phyloP scores from a whole-genome alignment of 2,888 invertebrate genomes.

The Myopa testacea region DNA sequence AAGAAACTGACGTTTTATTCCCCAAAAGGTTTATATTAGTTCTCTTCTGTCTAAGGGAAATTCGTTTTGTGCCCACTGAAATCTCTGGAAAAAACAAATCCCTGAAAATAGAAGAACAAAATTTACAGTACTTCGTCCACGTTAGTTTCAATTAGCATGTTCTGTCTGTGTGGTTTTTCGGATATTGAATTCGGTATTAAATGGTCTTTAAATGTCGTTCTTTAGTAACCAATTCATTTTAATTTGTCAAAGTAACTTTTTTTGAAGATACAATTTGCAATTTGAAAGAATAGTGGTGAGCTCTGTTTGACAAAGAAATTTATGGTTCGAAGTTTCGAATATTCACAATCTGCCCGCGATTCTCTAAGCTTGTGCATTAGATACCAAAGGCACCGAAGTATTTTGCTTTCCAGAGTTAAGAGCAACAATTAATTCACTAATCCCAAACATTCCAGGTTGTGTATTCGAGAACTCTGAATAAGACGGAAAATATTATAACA shows the following conservation, averaged over 20 bases:
- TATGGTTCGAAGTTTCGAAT: no score
- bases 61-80: no score
- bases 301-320: slow-evolving; percentile 1
- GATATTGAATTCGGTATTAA: neutral
- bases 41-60: neutral
- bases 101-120: slow-evolving; percentile 20
- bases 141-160: neutral
- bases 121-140: neutral
- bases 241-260: neutral
- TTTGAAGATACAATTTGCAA: neutral
- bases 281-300: slow-evolving; percentile 16
- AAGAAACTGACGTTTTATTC: neutral
- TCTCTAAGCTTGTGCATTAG: no score
- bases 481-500: no score
- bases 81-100: neutral
- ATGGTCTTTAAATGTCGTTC: neutral
- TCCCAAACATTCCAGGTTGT: no score
- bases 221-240: neutral
- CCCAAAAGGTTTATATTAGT: neutral
- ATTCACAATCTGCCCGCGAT: no score
- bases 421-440: no score
- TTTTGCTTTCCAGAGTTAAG: no score
- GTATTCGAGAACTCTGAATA: no score
- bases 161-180: slow-evolving; percentile 30
- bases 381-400: no score